Evolutionary conservation across 2,797 vertebrate genomes (phyloP).

Genomic region (Eospalax fontanierii): DNA sequence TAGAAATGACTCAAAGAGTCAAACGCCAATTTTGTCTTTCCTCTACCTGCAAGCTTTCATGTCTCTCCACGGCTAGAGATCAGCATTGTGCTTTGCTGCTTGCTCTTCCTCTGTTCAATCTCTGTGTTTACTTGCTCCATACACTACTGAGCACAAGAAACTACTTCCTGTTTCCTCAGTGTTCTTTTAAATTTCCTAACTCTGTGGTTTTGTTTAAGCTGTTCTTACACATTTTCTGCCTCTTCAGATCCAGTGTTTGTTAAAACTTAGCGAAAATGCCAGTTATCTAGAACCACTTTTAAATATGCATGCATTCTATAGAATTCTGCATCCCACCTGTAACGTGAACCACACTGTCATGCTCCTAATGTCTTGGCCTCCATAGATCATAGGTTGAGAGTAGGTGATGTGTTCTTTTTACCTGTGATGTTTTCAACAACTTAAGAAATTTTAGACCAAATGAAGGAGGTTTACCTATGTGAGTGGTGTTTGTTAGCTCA

Average conservation of each 20-base stretch:
- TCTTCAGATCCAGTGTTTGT: conserved; percentile 11
- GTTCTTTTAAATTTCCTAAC: background rate
- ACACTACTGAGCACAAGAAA: conserved; percentile 6
- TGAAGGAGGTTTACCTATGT: background rate
- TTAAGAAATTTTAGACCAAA: background rate
- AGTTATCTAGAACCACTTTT: background rate
- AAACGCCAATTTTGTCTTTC: background rate
- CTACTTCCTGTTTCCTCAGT: background rate
- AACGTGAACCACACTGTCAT: background rate
- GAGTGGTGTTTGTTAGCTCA: background rate
- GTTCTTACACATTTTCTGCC: background rate
- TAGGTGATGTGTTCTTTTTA: background rate
- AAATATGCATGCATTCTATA: background rate
- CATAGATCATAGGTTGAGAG: background rate
- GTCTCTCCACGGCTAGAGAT: background rate
- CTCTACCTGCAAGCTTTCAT: background rate
- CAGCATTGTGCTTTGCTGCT: background rate
- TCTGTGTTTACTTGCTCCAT: background rate
- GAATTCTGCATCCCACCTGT: background rate
- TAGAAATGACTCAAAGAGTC: background rate
- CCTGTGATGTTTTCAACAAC: conserved; percentile 32
- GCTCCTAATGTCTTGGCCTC: background rate
- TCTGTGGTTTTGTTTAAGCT: background rate
- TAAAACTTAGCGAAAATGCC: background rate
- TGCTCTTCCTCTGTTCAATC: background rate